Evolutionary conservation across 2,797 vertebrate genomes (phyloP).

Genomic region (Clarias platycephalus): DNA sequence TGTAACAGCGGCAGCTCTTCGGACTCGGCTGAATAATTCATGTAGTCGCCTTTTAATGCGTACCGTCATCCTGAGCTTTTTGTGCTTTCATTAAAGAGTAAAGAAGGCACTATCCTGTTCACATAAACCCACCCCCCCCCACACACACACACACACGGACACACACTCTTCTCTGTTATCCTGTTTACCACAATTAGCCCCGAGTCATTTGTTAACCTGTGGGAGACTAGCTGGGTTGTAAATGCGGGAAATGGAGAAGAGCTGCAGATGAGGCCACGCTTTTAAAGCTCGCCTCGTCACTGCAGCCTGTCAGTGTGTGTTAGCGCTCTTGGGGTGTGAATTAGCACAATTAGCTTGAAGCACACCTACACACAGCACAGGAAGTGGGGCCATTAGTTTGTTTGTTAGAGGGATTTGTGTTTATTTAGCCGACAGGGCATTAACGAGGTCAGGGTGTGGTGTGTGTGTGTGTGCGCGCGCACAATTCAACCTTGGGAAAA

Average conservation of each 20-base stretch:
- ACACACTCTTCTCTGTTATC: slow-evolving; percentile 19
- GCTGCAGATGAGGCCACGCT: slow-evolving; percentile 2
- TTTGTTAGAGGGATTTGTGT: neutral
- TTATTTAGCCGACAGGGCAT: neutral
- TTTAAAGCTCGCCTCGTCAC: slow-evolving; percentile 11
- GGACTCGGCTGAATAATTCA: slow-evolving; percentile 70
- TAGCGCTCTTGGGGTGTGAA: neutral
- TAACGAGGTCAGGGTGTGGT: neutral
- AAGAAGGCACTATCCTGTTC: slow-evolving; percentile 32
- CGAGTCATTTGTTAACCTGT: slow-evolving; percentile 51
- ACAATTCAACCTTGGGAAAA: neutral
- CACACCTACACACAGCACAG: neutral
- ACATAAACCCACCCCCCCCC: neutral
- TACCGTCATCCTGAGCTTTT: slow-evolving; percentile 44
- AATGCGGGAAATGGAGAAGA: slow-evolving; percentile 19
- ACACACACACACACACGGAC: neutral
- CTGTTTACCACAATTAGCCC: slow-evolving; percentile 31
- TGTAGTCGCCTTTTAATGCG: slow-evolving; percentile 60
- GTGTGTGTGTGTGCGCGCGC: no score
- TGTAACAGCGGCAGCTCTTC: slow-evolving; percentile 26
- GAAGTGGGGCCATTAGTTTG: neutral
- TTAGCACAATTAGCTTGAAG: slow-evolving; percentile 6
- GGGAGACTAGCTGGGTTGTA: slow-evolving; percentile 12
- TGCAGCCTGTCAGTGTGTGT: neutral
- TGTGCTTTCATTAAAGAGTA: slow-evolving; percentile 63